Conservation (phyloP, 2,888 invertebrate species). For the Apomyelois bistriatella region DNA sequence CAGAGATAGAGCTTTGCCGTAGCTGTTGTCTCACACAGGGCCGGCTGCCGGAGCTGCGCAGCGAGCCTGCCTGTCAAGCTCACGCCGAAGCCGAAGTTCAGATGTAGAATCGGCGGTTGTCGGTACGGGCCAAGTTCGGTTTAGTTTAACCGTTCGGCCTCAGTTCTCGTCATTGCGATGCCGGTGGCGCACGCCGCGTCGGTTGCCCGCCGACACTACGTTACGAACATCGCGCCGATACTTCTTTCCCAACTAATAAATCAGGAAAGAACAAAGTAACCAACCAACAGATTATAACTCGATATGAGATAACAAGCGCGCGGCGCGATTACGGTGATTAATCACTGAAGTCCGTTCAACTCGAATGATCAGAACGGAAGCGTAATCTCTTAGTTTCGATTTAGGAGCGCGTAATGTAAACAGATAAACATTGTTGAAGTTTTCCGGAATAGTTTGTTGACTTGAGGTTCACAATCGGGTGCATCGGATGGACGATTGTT, state of each 20-base stretch:
- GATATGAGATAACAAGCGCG: slow-evolving; percentile 66
- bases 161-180: slow-evolving; percentile 69
- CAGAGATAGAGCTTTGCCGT: slow-evolving; percentile 38
- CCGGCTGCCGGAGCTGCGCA: slow-evolving; percentile 29
- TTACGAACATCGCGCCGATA: slow-evolving; percentile 62
- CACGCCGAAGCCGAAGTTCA: slow-evolving; percentile 11
- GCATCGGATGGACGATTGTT: slow-evolving; percentile 40
- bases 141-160: slow-evolving; percentile 31
- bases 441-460: slow-evolving; percentile 62
- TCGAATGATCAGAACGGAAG: slow-evolving; percentile 50
- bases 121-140: slow-evolving; percentile 12
- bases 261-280: slow-evolving; percentile 61
- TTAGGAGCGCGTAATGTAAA: slow-evolving; percentile 64
- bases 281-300: slow-evolving; percentile 66
- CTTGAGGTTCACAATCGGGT: slow-evolving; percentile 40
- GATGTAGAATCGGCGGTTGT: not conserved
- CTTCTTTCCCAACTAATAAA: slow-evolving; percentile 67
- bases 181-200: slow-evolving; percentile 58
- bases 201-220: slow-evolving; percentile 44
- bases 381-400: slow-evolving; percentile 56
- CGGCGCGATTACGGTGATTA: slow-evolving; percentile 57
- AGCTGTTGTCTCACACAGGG: slow-evolving; percentile 8
- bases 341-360: slow-evolving; percentile 57
- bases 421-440: slow-evolving; percentile 64
- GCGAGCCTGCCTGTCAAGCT: too few species aligned